These are phyloP conservation scores for Hycleus cichorii DNA, from an alignment of 1,140 invertebrate species.

Conservation along the genomic window DNA sequence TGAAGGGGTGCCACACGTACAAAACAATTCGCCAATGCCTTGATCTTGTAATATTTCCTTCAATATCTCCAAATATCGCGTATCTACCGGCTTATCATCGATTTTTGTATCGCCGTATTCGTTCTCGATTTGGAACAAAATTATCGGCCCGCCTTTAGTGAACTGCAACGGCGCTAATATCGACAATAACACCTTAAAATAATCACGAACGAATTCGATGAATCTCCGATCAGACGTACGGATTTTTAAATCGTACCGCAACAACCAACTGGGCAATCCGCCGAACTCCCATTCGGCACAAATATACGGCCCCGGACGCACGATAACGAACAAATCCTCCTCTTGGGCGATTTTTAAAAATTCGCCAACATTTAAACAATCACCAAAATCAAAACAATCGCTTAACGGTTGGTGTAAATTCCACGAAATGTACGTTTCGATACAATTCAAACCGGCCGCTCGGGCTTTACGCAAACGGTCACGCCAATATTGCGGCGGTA, in stretches of 20 bases:
- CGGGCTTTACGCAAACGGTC: slow-evolving; percentile 65
- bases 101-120: slow-evolving; percentile 42
- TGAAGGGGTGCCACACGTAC: slow-evolving; percentile 46
- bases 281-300: slow-evolving; percentile 71
- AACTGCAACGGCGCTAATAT: slow-evolving; percentile 45
- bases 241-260: slow-evolving; percentile 34
- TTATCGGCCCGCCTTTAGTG: slow-evolving; percentile 48
- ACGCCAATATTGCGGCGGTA: slow-evolving; percentile 53
- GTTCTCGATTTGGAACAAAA: slow-evolving; percentile 47
- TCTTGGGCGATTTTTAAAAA: slow-evolving; percentile 74
- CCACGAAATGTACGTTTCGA: slow-evolving; percentile 93
- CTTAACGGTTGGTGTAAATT: slow-evolving; percentile 67
- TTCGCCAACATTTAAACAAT: slow-evolving; percentile 39
- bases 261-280: slow-evolving; percentile 7
- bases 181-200: slow-evolving; percentile 44
- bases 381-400: slow-evolving; percentile 54
- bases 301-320: slow-evolving; percentile 88
- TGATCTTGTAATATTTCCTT: slow-evolving; percentile 37
- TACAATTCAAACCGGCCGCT: slow-evolving; percentile 75
- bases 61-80: slow-evolving; percentile 43
- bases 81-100: slow-evolving; percentile 29
- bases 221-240: slow-evolving; percentile 44
- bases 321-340: slow-evolving; percentile 71
- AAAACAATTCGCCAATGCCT: slow-evolving; percentile 45
- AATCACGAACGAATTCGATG: slow-evolving; percentile 41